phyloP scores from a whole-genome alignment of 1,140 invertebrate genomes.

The Tetramorium alpestre region DNA sequence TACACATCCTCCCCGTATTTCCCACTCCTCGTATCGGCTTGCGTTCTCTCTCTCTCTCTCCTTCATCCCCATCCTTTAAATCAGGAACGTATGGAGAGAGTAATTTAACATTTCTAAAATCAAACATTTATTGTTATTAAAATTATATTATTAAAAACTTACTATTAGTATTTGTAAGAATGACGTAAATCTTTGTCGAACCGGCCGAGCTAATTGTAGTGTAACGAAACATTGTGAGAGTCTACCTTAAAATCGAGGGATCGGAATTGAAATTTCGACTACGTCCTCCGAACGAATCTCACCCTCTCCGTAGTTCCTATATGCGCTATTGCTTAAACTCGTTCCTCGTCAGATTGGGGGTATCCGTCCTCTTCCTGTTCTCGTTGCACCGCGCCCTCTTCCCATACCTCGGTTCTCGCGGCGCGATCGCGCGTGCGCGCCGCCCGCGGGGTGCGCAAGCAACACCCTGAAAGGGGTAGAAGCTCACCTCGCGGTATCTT shows the following conservation, averaged over 20 bases:
- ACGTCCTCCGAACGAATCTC: not conserved
- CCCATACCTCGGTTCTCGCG: not conserved
- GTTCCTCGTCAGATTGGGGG: conserved; percentile 9
- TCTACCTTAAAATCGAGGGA: not conserved
- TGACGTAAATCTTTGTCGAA: not conserved
- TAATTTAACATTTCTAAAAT: not conserved
- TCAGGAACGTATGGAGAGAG: not conserved
- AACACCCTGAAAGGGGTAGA: conserved; percentile 16
- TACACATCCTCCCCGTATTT: conserved; percentile 13
- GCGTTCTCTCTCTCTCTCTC: conserved; percentile 1
- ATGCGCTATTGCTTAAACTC: conserved; percentile 15
- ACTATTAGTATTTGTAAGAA: not conserved
- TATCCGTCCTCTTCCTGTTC: conserved; percentile 1
- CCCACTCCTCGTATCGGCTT: not conserved
- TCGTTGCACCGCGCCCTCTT: conserved; percentile 14
- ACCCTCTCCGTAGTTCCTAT: not conserved
- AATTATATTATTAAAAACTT: not conserved
- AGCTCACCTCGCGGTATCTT: conserved; percentile 1
- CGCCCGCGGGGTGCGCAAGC: not conserved
- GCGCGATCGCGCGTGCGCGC: not conserved
- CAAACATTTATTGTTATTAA: not conserved
- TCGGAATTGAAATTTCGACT: not conserved
- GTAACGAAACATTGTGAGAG: not conserved
- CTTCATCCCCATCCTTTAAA: not conserved
- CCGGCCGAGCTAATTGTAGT: not conserved